A percentile compares a stretch with the other conserved stretches of the same genome.
Evolutionary conservation across 2,888 invertebrate species (phyloP).

Genomic region (Scrobipalpa atriplicella): DNA sequence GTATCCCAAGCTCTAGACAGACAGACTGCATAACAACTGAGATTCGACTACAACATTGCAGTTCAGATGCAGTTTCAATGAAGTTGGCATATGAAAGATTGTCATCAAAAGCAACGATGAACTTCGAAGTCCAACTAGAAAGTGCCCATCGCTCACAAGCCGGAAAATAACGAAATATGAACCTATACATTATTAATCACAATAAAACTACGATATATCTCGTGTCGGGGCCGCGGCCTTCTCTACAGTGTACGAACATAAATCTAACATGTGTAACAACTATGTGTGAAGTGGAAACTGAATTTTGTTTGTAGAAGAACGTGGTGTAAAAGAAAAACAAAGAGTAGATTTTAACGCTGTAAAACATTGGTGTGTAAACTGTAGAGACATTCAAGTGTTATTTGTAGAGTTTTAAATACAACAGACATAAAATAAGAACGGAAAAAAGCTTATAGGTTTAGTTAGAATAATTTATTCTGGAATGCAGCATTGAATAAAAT

Average conservation of each 20-base stretch:
- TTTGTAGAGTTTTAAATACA: too few relatives aligned
- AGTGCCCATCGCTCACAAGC: not conserved
- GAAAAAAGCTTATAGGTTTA: too few relatives aligned
- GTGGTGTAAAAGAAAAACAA: not conserved
- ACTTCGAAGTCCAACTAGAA: not conserved
- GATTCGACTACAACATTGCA: too few relatives aligned
- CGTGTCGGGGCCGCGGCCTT: constrained; percentile 18
- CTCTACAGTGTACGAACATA: not conserved
- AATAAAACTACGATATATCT: constrained; percentile 26
- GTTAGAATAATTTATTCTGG: too few relatives aligned
- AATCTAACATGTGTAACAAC: constrained; percentile 10
- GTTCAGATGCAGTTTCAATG: too few relatives aligned
- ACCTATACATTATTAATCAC: constrained; percentile 26
- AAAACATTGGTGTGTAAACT: too few relatives aligned
- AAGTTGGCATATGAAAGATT: too few relatives aligned
- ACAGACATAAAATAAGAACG: too few relatives aligned
- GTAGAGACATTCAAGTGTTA: too few relatives aligned
- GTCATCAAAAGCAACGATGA: too few relatives aligned
- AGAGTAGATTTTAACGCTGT: too few relatives aligned
- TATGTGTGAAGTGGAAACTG: not conserved
- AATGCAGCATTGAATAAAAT: too few relatives aligned
- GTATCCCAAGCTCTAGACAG: not conserved
- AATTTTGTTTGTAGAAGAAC: not conserved
- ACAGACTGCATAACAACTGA: not conserved
- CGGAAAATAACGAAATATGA: constrained; percentile 24